Percentiles rank a stretch among this genome's conserved stretches.
Evolutionary conservation across 2,888 invertebrate species (phyloP).

Genomic region (Pelosia muscerda): DNA sequence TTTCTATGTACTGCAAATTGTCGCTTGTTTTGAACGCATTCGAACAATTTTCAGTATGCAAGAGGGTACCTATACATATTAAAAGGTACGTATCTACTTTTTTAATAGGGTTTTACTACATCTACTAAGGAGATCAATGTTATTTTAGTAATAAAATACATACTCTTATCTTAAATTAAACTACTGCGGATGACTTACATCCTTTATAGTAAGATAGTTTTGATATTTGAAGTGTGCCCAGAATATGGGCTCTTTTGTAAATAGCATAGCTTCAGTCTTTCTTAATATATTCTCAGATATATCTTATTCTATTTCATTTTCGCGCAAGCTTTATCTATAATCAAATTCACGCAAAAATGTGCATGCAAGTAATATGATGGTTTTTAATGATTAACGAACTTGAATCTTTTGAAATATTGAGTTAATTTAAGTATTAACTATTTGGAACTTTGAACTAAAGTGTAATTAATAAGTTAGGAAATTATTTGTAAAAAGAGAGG

Average conservation of each 20-base stretch:
- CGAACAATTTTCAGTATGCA: neutral
- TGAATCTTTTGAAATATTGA: neutral
- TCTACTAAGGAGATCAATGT: neutral
- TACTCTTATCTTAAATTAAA: neutral
- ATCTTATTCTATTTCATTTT: neutral
- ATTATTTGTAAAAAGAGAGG: neutral
- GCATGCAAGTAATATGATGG: too few relatives aligned
- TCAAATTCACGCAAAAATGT: neutral
- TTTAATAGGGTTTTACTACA: too few relatives aligned
- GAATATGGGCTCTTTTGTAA: neutral
- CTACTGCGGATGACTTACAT: neutral
- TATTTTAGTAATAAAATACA: neutral
- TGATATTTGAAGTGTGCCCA: neutral
- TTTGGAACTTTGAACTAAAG: neutral
- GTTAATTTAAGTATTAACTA: neutral
- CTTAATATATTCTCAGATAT: too few relatives aligned
- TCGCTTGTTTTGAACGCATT: neutral
- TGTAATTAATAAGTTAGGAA: neutral
- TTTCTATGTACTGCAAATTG: neutral
- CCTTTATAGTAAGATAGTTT: neutral
- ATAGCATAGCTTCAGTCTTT: neutral
- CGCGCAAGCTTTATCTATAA: neutral
- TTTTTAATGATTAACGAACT: neutral
- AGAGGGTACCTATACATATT: neutral
- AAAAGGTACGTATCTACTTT: neutral